A percentile compares a stretch with the other conserved stretches of the same genome.
These are phyloP conservation scores for Arrhamphus sclerolepis DNA, from an alignment of 2,797 vertebrate species.

Conservation along the genomic window DNA sequence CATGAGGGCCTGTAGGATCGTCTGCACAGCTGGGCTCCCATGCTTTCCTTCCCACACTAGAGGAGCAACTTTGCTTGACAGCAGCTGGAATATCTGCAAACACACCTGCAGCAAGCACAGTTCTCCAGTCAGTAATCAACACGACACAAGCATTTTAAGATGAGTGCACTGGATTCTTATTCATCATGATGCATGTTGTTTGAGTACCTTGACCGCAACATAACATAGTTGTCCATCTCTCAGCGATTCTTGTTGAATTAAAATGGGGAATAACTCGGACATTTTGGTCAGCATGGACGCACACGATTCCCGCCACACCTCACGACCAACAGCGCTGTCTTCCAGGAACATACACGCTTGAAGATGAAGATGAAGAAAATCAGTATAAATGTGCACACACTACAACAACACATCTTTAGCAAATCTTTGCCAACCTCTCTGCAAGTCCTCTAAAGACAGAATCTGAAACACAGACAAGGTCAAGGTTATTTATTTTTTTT, in stretches of 20 bases:
- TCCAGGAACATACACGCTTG: constrained; percentile 88
- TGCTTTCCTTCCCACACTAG: constrained; percentile 73
- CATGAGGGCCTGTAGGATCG: constrained; percentile 84
- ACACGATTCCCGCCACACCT: constrained; percentile 75
- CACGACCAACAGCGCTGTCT: constrained; percentile 80
- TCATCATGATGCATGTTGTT: background rate
- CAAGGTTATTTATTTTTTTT: constrained; percentile 10
- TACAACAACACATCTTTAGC: background rate
- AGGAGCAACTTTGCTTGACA: constrained; percentile 75
- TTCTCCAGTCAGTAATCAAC: constrained; percentile 23
- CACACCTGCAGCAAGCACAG: constrained; percentile 78
- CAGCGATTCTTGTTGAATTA: constrained; percentile 69
- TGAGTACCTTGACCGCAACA: constrained; percentile 82
- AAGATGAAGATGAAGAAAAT: constrained; percentile 1
- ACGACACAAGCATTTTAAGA: background rate
- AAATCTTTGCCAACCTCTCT: constrained; percentile 83
- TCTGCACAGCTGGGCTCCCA: constrained; percentile 59
- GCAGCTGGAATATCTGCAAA: constrained; percentile 86
- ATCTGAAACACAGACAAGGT: constrained; percentile 60
- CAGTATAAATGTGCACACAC: background rate
- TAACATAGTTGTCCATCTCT: constrained; percentile 73
- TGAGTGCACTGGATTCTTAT: background rate
- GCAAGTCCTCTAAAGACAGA: constrained; percentile 74
- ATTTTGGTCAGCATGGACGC: constrained; percentile 74
- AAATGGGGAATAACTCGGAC: constrained; percentile 68